phyloP scores from a whole-genome alignment of 2,797 vertebrate genomes.

The Microctenopoma stevenorrisi region DNA sequence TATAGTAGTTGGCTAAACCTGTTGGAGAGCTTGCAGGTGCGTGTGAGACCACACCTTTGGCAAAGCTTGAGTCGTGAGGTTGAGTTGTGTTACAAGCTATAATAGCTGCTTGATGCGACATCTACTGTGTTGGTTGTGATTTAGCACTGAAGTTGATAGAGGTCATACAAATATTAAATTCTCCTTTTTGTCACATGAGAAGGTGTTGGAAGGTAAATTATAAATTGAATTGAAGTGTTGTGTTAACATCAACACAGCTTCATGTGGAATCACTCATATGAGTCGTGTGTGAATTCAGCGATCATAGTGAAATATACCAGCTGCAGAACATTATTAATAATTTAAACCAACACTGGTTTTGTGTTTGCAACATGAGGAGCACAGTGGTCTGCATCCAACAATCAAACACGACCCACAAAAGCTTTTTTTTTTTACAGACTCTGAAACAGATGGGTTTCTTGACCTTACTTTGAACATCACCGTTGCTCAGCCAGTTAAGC shows the following conservation, averaged over 20 bases:
- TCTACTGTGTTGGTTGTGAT: constrained; percentile 4
- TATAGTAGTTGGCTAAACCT: background rate
- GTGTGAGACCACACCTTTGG: constrained; percentile 29
- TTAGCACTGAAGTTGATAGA: background rate
- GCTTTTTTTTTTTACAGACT: constrained; percentile 16
- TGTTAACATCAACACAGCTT: background rate
- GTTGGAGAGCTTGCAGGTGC: constrained; percentile 18
- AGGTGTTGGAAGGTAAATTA: background rate
- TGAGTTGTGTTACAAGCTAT: constrained; percentile 7
- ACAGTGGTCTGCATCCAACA: constrained; percentile 39
- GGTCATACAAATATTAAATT: background rate
- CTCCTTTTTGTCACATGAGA: background rate
- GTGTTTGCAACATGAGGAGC: constrained; percentile 43
- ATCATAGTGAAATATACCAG: constrained; percentile 41
- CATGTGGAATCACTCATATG: background rate
- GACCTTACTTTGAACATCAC: constrained; percentile 7
- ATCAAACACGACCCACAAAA: constrained; percentile 45
- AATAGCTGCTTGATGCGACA: background rate
- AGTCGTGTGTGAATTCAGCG: constrained; percentile 11
- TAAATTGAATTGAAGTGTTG: no score
- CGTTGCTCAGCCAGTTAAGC: background rate
- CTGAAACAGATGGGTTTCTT: constrained; percentile 1
- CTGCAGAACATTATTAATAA: constrained; percentile 60
- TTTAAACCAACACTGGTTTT: constrained; percentile 53
- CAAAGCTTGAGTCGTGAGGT: constrained; percentile 22